A percentile compares a stretch with the other conserved stretches of the same genome.
These are phyloP conservation scores for Chaenogobius annularis DNA, from an alignment of 2,113 vertebrate genomes.

Conservation along the genomic window DNA sequence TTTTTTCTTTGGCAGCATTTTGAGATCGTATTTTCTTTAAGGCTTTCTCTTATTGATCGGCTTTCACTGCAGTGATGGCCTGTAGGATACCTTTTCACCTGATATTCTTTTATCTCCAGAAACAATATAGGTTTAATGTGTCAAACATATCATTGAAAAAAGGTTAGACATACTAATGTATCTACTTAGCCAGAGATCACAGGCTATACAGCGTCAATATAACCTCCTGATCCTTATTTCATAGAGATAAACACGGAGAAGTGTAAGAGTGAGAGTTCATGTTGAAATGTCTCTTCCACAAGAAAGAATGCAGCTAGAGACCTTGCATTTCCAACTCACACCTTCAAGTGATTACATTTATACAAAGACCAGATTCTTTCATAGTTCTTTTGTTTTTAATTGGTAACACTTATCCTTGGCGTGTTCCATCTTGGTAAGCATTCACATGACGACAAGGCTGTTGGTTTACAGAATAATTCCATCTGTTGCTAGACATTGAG, in stretches of 20 bases:
- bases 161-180: slow-evolving; percentile 58
- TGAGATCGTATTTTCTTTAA: slow-evolving; percentile 37
- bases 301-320: background rate
- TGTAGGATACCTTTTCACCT: slow-evolving; percentile 34
- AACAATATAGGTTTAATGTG: slow-evolving; percentile 35
- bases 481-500: no score
- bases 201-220: slow-evolving; percentile 40
- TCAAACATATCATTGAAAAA: slow-evolving; percentile 14
- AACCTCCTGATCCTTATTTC: slow-evolving; percentile 56
- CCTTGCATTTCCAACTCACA: background rate
- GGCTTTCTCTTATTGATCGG: slow-evolving; percentile 34
- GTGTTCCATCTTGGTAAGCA: no score
- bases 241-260: slow-evolving; percentile 48
- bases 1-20: slow-evolving; percentile 12
- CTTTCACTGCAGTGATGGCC: slow-evolving; percentile 30
- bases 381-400: no score
- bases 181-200: slow-evolving; percentile 52
- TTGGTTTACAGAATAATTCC: no score
- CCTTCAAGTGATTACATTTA: background rate
- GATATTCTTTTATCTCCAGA: slow-evolving; percentile 36
- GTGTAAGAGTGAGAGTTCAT: slow-evolving; percentile 8
- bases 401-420: no score
- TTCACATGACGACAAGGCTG: no score
- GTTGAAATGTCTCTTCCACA: background rate
- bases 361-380: background rate